These are phyloP conservation scores for Microtus ochrogaster DNA, from an alignment of 2,113 vertebrate species.

Conservation along the genomic window DNA sequence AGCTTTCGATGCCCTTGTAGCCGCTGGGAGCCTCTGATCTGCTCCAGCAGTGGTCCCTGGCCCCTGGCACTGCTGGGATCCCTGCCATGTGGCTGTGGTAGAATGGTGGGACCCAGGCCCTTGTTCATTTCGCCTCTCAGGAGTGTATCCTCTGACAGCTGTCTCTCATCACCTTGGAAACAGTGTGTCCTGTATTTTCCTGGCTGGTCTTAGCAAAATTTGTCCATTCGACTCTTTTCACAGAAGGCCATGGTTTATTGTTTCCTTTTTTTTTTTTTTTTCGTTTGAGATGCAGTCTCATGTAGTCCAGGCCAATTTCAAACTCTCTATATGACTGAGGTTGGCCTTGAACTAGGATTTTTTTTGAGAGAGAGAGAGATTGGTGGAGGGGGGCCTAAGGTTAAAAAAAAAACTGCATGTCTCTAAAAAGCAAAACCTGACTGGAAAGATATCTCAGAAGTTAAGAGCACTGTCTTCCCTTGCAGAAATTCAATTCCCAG, in stretches of 20 bases:
- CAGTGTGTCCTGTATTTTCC: not conserved
- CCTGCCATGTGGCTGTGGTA: not conserved
- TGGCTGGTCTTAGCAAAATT: not conserved
- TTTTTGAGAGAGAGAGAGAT: not conserved
- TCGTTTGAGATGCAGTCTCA: not conserved
- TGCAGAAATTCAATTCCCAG: not conserved
- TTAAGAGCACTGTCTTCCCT: not conserved
- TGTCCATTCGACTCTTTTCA: not conserved
- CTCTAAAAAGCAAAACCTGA: not conserved
- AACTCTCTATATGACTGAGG: not conserved
- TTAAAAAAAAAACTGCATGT: not conserved
- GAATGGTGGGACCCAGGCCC: fast-evolving
- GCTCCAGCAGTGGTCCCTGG: not conserved
- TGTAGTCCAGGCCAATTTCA: not conserved
- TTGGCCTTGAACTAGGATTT: not conserved
- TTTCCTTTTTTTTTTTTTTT: too few relatives aligned
- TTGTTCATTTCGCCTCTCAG: not conserved
- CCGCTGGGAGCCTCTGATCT: not conserved
- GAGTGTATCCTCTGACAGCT: not conserved
- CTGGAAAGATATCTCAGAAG: not conserved
- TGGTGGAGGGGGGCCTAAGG: not conserved
- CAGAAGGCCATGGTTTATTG: not conserved
- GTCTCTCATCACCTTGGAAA: not conserved
- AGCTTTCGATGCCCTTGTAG: not conserved
- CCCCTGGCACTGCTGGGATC: fast-evolving